These are phyloP conservation scores for Phortica variegata DNA, from an alignment of 1,140 invertebrate species.

Conservation along the genomic window DNA sequence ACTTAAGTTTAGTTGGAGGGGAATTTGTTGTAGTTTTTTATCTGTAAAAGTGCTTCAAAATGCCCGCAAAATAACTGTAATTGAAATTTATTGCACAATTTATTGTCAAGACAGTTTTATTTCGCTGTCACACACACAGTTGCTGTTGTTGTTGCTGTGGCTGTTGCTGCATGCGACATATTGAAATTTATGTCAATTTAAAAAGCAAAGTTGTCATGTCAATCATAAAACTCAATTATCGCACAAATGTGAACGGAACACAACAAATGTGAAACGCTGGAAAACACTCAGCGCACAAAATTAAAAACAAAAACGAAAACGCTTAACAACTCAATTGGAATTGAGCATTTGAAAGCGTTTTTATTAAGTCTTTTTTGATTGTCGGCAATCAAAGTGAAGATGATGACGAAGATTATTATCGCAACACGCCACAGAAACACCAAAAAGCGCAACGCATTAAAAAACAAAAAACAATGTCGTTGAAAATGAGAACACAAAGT, in stretches of 20 bases:
- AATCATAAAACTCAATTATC: slow-evolving; percentile 55
- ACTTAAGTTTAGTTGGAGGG: too few species aligned
- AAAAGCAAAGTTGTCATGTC: slow-evolving; percentile 54
- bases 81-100: slow-evolving; percentile 55
- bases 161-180: slow-evolving; percentile 28
- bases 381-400: slow-evolving; percentile 37
- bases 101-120: slow-evolving; percentile 29
- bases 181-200: slow-evolving; percentile 55
- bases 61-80: slow-evolving; percentile 45
- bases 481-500: too few species aligned
- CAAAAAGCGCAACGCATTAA: too few species aligned
- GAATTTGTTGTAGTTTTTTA: slow-evolving; percentile 34
- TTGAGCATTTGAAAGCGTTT: slow-evolving; percentile 40
- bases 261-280: too few species aligned
- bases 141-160: slow-evolving; percentile 4
- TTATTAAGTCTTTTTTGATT: slow-evolving; percentile 41
- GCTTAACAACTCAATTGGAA: slow-evolving; percentile 52
- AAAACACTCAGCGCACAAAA: too few species aligned
- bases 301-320: neutral
- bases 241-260: slow-evolving; percentile 17
- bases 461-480: too few species aligned
- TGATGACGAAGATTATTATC: slow-evolving; percentile 46
- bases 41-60: slow-evolving; percentile 5
- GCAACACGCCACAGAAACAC: slow-evolving; percentile 52
- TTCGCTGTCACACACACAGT: neutral